Evolutionary conservation across 2,113 vertebrate genomes (phyloP), one percentile per base, ranked within the genome.

Genomic region (Noturus placidus): DNA sequence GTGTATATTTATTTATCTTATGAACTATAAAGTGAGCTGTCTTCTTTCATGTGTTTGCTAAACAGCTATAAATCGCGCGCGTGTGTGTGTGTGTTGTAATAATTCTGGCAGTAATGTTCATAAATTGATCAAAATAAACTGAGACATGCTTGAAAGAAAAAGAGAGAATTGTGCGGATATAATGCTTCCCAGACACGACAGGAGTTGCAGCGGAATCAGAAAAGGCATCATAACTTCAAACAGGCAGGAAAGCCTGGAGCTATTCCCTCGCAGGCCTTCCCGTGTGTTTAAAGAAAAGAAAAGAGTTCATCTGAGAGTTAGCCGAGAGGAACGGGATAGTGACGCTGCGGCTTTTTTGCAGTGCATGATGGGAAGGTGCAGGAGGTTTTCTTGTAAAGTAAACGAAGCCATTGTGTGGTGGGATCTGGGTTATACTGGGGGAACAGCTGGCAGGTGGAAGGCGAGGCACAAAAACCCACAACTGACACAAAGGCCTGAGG

Each of bases 401-500:
- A 84, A 89, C 76, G 83, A 84, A 84, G 56, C 90, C 82, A 82
- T 89, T 90, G 89, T 91, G 86, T 88, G 82, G 30, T 74, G 46
- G 35, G 84, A 85, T 76, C 84, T 76, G 69, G 84, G 52, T 57
- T 85, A 56, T 57, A 76, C 19, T 86, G 92, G 89, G 93, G 91
- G 89, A 96, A 94, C 96, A 97, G 96, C 96, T 97, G 96, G 96
- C 92, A 94, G 94, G 95, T 94, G 94, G 94, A 88, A 84, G 80
- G 54, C 52, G n/a, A 78, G 33, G 90, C 52, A 74, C 61, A 69
- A 54, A 84, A 69, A 67, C 65, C 82, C 61, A 69, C 84, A 76
- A 59, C 87, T 84, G 89, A 93, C 94, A 98, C 96, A 98, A 97
- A 85, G 97, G 94, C 94, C 95, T 96, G 97, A 94, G 96, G 97